phyloP scores from a whole-genome alignment of 2,888 invertebrate genomes.

The Drosophila neotestacea region DNA sequence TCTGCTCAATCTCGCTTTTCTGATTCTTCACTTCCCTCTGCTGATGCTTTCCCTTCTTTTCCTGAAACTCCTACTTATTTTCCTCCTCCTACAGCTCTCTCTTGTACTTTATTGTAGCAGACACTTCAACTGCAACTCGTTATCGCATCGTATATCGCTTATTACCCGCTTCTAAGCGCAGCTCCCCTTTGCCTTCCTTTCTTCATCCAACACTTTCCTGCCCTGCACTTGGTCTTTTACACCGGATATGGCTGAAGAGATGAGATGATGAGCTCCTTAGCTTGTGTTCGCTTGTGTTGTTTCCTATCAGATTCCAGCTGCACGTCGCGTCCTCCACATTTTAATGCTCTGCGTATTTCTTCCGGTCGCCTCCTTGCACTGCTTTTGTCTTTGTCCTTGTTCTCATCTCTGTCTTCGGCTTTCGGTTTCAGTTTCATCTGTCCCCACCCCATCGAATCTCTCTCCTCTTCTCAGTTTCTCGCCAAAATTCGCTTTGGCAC shows the following conservation, averaged over 20 bases:
- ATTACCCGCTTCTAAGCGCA: conserved; percentile 60
- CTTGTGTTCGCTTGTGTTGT: conserved; percentile 6
- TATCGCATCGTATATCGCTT: conserved; percentile 79
- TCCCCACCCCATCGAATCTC: neutral
- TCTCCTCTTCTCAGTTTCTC: neutral
- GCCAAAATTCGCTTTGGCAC: conserved; percentile 44
- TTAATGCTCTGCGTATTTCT: conserved; percentile 68
- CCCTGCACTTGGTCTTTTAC: conserved; percentile 31
- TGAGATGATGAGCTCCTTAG: conserved; percentile 67
- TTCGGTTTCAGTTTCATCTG: conserved; percentile 69
- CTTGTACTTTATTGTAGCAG: conserved; percentile 4
- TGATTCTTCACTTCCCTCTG: neutral
- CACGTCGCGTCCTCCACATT: conserved; percentile 47
- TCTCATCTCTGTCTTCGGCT: conserved; percentile 1
- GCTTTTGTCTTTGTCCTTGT: conserved; percentile 20
- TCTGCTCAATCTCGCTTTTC: neutral
- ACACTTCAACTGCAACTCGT: conserved; percentile 72
- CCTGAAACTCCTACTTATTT: neutral
- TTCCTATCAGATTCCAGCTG: conserved; percentile 81
- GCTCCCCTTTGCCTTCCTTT: neutral
- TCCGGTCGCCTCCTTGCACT: conserved; percentile 57
- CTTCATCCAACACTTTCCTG: conserved; percentile 57
- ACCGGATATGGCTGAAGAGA: conserved; percentile 73
- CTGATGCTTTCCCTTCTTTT: neutral
- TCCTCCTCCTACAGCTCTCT: neutral